Evolutionary conservation across 2,113 vertebrate genomes (phyloP), one percentile per base, ranked within the genome.

Genomic region (Sylvietta virens): DNA sequence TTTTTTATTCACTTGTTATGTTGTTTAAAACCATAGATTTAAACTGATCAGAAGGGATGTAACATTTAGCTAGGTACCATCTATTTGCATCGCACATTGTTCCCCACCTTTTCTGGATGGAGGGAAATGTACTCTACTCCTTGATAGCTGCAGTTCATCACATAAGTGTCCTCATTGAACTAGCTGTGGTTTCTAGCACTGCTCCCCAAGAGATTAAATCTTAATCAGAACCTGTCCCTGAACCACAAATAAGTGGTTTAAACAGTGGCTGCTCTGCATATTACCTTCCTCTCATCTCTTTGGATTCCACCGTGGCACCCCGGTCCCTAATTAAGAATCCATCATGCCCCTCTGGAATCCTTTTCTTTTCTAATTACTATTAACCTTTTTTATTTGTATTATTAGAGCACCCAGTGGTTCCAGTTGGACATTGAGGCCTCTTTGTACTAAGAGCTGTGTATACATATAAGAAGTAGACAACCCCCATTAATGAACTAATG

Each of bases 381-480:
- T 96, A 86, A 60, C 84, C 88, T 95, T 93, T 95, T 87, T 93
- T 95, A 85, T 79, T 93, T 88, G 67, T 83, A 18, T 90, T 83
- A 53, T 47, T 78, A 44, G 73, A 86, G 45, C 60, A 74, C 45
- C 23, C 2, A 86, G 39, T 48, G n/a, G 33, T 91, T 90, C 60
- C 71, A 71, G 60, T 71, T 95, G 93, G 86, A 78, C 73, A 86
- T 40, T 88, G 76, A 86, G 56, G 82, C 26, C 12, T 64, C 60
- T 90, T 85, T 81, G 37, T 86, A 31, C 26, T 67, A 42, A 22
- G 27, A 53, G 22, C 44, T 58, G 6, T 45, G 33, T 39, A 54
- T 61, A 69, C 44, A 24, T 56, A 4, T 12, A 78, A 33, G 37
- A 67, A 57, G 37, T 56, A 16, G 58, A 54, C 47, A 86, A 54